Base-by-base conservation (phyloP, 2,797 vertebrate species). In the Luscinia luscinia region DNA sequence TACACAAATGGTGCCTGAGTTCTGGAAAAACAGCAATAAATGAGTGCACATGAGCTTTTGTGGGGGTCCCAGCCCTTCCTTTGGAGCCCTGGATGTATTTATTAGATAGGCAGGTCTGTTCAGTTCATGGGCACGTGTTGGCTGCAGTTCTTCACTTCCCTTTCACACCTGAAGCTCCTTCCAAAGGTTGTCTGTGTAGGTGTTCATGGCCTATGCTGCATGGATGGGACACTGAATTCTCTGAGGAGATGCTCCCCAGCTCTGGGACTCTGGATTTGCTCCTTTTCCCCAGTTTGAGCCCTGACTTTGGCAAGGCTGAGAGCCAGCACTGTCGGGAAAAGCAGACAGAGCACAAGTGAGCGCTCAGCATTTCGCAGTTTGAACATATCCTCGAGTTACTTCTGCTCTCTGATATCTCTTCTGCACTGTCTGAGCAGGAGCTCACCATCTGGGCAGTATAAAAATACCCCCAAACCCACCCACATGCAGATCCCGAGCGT, bases 401-500 rank as follows among this genome's bases (percentile, higher is more conserved):
- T n/a, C 0, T 40, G 28, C 9, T 54, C 40, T 75, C 79, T 68
- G 58, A 15, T 16, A 3, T 26, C 52, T 84, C 36, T 54, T 57
- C 67, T 86, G 48, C 36, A 13, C 70, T 69, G 24, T 61, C 84
- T 84, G 59, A 77, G 52, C 28, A 61, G 46, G 41, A 80, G 85
- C 26, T 87, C 49, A 49, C 59, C 72, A 80, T 49, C 28, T 70
- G 68, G 54, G n/a, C 64, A 45, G 28, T 4, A 52, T 5, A 83
- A 77, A 94, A 90, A 55, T 49, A 80, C 67, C 55, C 51, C 59
- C 38, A 48, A 43, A 93, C 2, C 28, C 52, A 83, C 61, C 52
- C 73, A 67, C 32, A 0, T 17, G 72, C 62, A 52, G 46, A 54
- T 62, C 14, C 32, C 1, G 28, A 34, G 40, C 0, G 0, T 12